Base-by-base conservation (phyloP, 2,113 vertebrate genomes). In the Macquaria australasica region DNA sequence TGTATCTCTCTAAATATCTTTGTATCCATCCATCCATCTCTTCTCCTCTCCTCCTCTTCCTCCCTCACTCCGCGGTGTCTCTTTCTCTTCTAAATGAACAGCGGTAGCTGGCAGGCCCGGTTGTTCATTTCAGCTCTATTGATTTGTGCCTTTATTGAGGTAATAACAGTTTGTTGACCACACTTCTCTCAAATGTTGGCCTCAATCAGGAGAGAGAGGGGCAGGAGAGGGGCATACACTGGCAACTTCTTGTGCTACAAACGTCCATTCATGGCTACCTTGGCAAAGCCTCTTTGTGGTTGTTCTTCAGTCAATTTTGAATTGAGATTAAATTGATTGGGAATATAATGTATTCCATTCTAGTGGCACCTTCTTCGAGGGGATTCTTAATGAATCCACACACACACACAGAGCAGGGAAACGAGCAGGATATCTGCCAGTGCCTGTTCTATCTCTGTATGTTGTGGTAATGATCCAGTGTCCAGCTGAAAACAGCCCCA, bases 121-220 rank as follows among this genome's bases (percentile, higher is more conserved):
- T 92, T 97, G 97, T 97, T 98, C 97, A 97, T 98, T 98, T 97
- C 96, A 92, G 95, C 96, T 95, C 91, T 97, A 98, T 98, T 97
- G 97, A 98, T 97, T 98, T 97, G 97, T 95, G 93, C 91, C 95
- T 96, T 96, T 96, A 97, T 96, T 96, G 96, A 97, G 95, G 97
- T 96, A 97, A 97, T 98, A 98, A 97, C 96, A 94, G 95, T 97
- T 96, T 96, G 96, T 96, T 95, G 97, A 97, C 96, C 96, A 95
- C 96, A 95, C 96, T 97, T 96, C 95, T 97, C 96, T 96, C 95
- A 96, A 96, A 93, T 94, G 95, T 96, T 96, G 96, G 97, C 96
- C 96, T 97, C 97, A 96, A 95, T 97, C 97, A 96, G 94, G 88
- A 79, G 87, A 64, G 59, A 72, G 77, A 64, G 64, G 78, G 83